Conservation (phyloP, 2,113 vertebrate genomes). For the Cottus gobio region DNA sequence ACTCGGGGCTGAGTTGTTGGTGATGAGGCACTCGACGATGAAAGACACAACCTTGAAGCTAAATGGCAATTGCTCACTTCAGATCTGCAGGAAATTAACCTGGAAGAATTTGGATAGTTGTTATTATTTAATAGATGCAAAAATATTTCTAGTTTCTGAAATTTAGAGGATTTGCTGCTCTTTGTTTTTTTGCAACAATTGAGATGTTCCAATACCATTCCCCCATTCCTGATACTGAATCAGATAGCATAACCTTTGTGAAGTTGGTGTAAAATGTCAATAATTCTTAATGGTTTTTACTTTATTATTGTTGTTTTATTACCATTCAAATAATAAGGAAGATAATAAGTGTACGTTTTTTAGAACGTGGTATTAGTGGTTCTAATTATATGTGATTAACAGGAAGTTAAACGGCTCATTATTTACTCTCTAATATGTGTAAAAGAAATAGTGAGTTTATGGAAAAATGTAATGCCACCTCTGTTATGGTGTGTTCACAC, state of each 20-base stretch:
- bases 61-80: background rate
- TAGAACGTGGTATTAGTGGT: background rate
- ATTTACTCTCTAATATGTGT: background rate
- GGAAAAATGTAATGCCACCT: too few relatives aligned
- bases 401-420: too few relatives aligned
- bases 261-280: too few relatives aligned
- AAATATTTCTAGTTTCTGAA: background rate
- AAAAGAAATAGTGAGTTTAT: background rate
- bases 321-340: background rate
- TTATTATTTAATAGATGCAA: background rate
- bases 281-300: background rate
- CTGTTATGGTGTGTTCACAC: too few relatives aligned
- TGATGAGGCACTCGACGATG: background rate
- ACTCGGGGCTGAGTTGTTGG: background rate
- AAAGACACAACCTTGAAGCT: background rate
- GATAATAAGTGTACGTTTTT: background rate
- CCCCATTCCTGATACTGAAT: background rate
- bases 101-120: background rate
- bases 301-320: background rate
- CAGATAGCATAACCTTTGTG: background rate
- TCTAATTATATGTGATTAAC: background rate
- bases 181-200: background rate
- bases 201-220: background rate
- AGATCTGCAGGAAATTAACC: too few relatives aligned
- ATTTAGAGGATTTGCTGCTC: background rate